Evolutionary conservation across 2,113 vertebrate genomes (phyloP).

Genomic region (Aythya baeri): DNA sequence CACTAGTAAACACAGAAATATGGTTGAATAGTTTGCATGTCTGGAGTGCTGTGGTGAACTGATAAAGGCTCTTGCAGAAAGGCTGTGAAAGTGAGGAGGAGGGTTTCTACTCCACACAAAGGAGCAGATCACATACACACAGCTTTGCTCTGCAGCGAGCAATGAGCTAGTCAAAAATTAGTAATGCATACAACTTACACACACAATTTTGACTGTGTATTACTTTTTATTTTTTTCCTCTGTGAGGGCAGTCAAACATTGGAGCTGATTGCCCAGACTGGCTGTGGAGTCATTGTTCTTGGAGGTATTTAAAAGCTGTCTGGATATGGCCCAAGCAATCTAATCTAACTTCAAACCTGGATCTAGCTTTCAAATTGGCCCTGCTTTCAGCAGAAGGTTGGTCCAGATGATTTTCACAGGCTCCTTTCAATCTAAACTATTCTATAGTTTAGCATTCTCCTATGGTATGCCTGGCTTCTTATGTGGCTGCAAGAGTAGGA

Average conservation of each 20-base stretch:
- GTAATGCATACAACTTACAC: background rate
- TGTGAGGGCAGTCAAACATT: background rate
- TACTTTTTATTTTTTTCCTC: background rate
- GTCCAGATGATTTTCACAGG: background rate
- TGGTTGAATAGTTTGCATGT: background rate
- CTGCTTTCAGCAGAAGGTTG: background rate
- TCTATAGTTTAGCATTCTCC: background rate
- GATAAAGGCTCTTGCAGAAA: background rate
- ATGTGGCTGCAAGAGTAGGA: background rate
- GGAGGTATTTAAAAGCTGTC: background rate
- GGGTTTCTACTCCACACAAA: background rate
- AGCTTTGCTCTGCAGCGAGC: background rate
- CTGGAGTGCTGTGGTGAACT: background rate
- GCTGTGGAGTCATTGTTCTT: background rate
- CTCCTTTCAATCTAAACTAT: background rate
- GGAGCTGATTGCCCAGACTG: background rate
- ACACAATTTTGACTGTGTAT: background rate
- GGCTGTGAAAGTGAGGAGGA: background rate
- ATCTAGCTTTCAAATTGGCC: background rate
- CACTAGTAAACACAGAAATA: background rate
- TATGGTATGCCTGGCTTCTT: background rate
- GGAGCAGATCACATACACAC: accelerated
- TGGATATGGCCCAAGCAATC: background rate
- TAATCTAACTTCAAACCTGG: background rate
- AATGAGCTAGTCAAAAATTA: background rate